Conservation (phyloP, 2,113 vertebrate genomes). For the Etheostoma spectabile region DNA sequence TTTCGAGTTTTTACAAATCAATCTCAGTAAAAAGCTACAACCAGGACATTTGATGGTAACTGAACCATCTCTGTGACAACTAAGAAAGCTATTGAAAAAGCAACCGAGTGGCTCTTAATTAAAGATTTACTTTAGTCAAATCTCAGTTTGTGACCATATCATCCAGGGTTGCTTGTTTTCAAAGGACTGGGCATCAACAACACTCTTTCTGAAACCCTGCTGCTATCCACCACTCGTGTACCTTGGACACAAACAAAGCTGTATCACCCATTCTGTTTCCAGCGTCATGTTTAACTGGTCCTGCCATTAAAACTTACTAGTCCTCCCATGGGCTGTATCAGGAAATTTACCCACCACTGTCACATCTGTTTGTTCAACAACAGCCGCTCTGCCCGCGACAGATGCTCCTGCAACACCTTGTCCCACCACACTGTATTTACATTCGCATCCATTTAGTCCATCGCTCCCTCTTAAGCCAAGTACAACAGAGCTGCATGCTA, state of each 20-base stretch:
- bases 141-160: too few relatives aligned
- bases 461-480: constrained; percentile 70
- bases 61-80: background rate
- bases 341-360: constrained; percentile 5
- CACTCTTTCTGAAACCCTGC: background rate
- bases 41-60: too few relatives aligned
- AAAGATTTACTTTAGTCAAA: background rate
- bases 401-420: constrained; percentile 57
- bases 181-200: background rate
- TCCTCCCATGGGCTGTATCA: background rate
- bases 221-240: background rate
- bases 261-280: background rate
- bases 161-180: background rate
- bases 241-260: too few relatives aligned
- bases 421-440: constrained; percentile 77
- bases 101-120: background rate
- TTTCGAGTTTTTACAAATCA: background rate
- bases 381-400: constrained; percentile 50
- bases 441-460: constrained; percentile 80
- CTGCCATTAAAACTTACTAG: background rate
- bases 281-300: background rate
- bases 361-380: constrained; percentile 36
- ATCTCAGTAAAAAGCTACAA: background rate
- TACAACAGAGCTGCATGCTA: constrained; percentile 47
- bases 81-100: background rate